Evolutionary conservation across 2,113 vertebrate genomes (phyloP).

Genomic region (Crypturellus undulatus): DNA sequence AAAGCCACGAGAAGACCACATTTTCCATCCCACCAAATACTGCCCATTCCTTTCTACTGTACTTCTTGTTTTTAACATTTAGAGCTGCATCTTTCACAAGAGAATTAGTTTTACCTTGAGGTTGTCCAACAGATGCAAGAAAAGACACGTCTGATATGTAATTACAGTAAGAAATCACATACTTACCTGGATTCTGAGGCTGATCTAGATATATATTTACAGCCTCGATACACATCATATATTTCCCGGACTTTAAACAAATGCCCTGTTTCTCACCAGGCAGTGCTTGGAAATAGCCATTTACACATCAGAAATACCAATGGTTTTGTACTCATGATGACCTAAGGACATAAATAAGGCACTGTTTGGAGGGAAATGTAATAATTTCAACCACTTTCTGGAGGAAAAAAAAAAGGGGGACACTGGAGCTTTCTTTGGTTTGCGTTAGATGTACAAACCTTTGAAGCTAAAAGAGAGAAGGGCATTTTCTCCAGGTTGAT

Average conservation of each 20-base stretch:
- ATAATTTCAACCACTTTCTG: background rate
- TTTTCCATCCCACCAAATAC: background rate
- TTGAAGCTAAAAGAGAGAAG: background rate
- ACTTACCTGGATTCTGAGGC: background rate
- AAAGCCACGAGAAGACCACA: background rate
- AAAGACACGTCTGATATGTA: background rate
- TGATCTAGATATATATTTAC: background rate
- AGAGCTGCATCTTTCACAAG: background rate
- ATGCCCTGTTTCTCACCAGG: background rate
- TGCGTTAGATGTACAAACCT: background rate
- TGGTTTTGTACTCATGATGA: background rate
- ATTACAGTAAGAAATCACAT: background rate
- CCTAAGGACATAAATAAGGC: background rate
- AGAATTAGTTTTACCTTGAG: accelerated
- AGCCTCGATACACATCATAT: accelerated
- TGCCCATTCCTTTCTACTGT: background rate
- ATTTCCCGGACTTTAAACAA: background rate
- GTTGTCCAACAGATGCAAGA: background rate
- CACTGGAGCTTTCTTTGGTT: background rate
- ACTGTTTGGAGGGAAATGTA: background rate
- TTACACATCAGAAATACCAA: background rate
- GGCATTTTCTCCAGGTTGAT: background rate
- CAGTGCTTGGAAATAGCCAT: background rate
- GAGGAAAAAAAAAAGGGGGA: background rate
- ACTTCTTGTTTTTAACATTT: background rate